Conservation (phyloP, 2,113 vertebrate species). For the Collichthys lucidus region DNA sequence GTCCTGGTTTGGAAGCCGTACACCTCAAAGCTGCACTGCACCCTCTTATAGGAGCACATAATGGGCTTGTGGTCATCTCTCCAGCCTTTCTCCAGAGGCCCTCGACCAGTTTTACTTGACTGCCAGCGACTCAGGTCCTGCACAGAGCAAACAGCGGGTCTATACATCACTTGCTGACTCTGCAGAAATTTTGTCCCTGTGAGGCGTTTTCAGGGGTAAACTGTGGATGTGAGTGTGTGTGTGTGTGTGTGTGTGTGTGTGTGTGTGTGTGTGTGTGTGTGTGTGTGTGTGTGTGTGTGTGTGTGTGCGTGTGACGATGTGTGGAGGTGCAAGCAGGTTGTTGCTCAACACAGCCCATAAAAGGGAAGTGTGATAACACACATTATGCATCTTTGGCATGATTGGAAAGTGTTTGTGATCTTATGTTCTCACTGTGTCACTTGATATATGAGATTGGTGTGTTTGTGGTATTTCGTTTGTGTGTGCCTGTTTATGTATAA, state of each 20-base stretch:
- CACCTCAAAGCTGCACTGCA: conserved; percentile 86
- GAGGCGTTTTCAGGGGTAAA: conserved; percentile 15
- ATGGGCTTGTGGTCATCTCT: conserved; percentile 77
- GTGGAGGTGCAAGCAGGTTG: conserved; percentile 46
- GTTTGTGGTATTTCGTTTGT: background rate
- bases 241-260: conserved; percentile 10
- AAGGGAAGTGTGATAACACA: conserved; percentile 41
- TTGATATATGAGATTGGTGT: conserved; percentile 8
- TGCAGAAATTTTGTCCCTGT: conserved; percentile 41
- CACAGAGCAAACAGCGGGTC: conserved; percentile 51
- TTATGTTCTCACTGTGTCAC: conserved; percentile 23
- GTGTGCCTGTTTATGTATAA: background rate
- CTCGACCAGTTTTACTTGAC: conserved; percentile 84
- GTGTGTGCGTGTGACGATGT: conserved; percentile 30
- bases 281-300: conserved; percentile 36
- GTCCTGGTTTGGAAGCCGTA: conserved; percentile 86
- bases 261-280: conserved; percentile 25
- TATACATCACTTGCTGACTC: conserved; percentile 64
- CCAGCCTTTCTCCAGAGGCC: conserved; percentile 85
- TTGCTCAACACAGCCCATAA: conserved; percentile 42
- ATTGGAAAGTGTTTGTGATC: conserved; percentile 22
- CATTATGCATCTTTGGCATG: conserved; percentile 41
- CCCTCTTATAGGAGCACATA: conserved; percentile 89
- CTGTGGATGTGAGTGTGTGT: conserved; percentile 11
- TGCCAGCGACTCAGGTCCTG: conserved; percentile 85